These are phyloP conservation scores for Trileptium ribeirensis DNA, from an alignment of 2,888 invertebrate genomes.

Conservation along the genomic window DNA sequence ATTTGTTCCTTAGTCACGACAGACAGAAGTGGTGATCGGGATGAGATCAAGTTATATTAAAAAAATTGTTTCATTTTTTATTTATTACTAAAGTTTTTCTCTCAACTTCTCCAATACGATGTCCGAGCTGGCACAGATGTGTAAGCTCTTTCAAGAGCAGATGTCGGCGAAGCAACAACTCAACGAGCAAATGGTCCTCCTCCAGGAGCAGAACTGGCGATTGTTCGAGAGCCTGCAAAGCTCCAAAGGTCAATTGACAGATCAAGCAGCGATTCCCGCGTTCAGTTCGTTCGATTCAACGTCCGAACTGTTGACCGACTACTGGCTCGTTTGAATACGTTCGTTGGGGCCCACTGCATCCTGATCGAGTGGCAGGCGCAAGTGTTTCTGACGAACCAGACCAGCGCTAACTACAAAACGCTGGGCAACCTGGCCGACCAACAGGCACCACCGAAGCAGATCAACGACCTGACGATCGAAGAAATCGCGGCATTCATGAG, in stretches of 20 bases:
- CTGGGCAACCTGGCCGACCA: neutral
- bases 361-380: neutral
- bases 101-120: too few relatives aligned
- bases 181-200: neutral
- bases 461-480: too few relatives aligned
- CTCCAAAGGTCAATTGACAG: neutral
- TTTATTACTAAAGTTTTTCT: too few relatives aligned
- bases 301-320: constrained; percentile 14
- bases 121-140: too few relatives aligned
- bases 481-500: too few relatives aligned
- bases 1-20: too few relatives aligned
- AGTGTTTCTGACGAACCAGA: constrained; percentile 13
- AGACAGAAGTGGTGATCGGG: too few relatives aligned
- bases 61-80: too few relatives aligned
- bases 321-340: constrained; percentile 10
- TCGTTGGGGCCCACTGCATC: constrained; percentile 9
- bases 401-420: constrained; percentile 23
- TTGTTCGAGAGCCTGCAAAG: neutral
- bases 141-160: too few relatives aligned
- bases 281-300: constrained; percentile 24
- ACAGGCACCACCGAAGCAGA: too few relatives aligned
- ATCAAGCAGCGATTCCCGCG: neutral
- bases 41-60: too few relatives aligned
- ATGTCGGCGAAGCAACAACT: neutral
- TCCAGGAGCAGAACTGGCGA: neutral